Conservation (phyloP, 2,797 vertebrate genomes). For the Ciconia nigra region DNA sequence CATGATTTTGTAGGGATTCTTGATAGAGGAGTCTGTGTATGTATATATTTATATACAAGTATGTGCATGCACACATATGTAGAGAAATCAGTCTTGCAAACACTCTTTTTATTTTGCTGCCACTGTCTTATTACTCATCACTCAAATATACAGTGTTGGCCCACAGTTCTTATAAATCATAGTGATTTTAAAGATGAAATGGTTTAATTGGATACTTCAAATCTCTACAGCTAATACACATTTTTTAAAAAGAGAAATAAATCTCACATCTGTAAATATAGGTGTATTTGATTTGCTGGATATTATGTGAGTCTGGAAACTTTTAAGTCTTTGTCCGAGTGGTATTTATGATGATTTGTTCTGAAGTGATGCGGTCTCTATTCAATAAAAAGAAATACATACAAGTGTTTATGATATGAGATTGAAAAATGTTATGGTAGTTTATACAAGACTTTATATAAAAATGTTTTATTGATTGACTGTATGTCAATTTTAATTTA, state of each 20-base stretch:
- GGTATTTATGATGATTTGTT: conserved; percentile 14
- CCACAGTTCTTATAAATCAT: background rate
- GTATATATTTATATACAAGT: background rate
- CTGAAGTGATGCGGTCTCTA: background rate
- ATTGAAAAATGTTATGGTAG: background rate
- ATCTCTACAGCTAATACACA: background rate
- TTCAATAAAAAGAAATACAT: conserved; percentile 5
- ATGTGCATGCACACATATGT: accelerated
- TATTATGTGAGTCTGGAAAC: background rate
- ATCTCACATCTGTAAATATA: conserved; percentile 1
- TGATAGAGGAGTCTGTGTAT: background rate
- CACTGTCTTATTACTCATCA: background rate
- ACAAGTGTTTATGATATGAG: background rate
- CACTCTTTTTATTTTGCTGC: background rate
- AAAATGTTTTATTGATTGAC: conserved; percentile 37
- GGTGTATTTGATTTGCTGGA: background rate
- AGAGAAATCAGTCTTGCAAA: background rate
- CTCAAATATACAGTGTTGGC: background rate
- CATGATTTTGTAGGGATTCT: background rate
- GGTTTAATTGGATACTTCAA: background rate
- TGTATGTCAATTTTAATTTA: conserved; percentile 73
- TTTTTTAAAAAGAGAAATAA: conserved; percentile 27
- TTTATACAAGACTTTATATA: conserved; percentile 34
- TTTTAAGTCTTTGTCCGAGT: background rate
- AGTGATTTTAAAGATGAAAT: background rate